A percentile compares a stretch with the other conserved stretches of the same genome.
These are phyloP conservation scores for Microcebus griseorufus DNA, from an alignment of 2,113 vertebrate genomes.

Conservation along the genomic window DNA sequence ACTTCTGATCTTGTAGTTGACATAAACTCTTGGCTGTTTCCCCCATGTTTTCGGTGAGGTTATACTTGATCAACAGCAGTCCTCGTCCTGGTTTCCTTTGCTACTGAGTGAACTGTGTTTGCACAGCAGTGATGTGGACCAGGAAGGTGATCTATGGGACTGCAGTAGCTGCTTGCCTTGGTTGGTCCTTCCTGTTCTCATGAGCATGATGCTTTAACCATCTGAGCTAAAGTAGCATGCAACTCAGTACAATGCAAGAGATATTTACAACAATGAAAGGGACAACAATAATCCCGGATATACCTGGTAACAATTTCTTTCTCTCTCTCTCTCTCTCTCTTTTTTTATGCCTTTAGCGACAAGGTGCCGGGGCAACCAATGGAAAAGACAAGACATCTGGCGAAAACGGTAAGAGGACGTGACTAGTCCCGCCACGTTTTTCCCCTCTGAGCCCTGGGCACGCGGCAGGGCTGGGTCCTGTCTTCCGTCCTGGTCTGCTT, in stretches of 20 bases:
- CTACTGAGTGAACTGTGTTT: neutral
- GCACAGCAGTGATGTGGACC: rapidly evolving
- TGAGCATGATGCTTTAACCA: neutral
- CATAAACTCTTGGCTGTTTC: rapidly evolving
- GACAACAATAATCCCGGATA: neutral
- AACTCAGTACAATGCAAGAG: neutral
- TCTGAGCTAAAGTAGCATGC: neutral
- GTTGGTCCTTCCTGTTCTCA: neutral
- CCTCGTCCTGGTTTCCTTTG: neutral
- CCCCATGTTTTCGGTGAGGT: neutral
- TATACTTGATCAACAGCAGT: rapidly evolving
- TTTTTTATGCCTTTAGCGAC: slow-evolving; percentile 86
- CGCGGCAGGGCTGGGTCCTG: rapidly evolving
- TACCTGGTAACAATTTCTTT: slow-evolving; percentile 19
- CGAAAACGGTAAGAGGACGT: slow-evolving; percentile 89
- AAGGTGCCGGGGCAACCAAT: slow-evolving; percentile 91
- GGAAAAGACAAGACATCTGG: slow-evolving; percentile 94
- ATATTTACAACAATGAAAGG: neutral
- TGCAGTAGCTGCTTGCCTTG: rapidly evolving
- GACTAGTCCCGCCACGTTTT: neutral
- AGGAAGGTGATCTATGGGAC: rapidly evolving
- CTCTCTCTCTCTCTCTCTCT: neutral
- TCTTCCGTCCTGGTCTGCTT: neutral
- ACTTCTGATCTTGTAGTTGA: neutral
- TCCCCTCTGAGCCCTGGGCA: neutral